Conservation (phyloP, 92 coral and sea anemone species). For the Ricordea florida region DNA sequence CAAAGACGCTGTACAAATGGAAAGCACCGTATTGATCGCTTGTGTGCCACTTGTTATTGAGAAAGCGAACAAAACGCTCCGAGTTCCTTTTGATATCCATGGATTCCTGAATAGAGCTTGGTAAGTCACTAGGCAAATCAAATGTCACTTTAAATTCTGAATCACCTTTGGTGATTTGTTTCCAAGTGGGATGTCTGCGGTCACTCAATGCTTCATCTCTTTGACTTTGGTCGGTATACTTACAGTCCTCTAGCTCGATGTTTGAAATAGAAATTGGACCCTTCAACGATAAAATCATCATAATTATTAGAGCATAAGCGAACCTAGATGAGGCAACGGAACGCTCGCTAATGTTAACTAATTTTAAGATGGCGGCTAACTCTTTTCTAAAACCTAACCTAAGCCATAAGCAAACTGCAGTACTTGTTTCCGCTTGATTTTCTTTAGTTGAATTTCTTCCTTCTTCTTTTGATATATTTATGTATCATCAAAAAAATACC, state of each 20-base stretch:
- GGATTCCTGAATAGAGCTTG: conserved; percentile 7
- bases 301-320: not conserved
- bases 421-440: too few relatives aligned
- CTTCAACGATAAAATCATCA: not conserved
- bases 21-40: conserved; percentile 41
- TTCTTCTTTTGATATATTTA: too few relatives aligned
- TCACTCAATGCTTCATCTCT: not conserved
- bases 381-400: too few relatives aligned
- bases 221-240: not conserved
- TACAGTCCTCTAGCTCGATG: not conserved
- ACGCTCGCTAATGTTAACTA: too few relatives aligned
- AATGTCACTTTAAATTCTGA: conserved; percentile 15
- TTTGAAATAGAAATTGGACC: conserved; percentile 16
- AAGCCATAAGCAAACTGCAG: too few relatives aligned
- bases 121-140: conserved; percentile 27
- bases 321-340: not conserved
- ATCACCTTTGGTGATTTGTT: conserved; percentile 7
- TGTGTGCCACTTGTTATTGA: conserved; percentile 34
- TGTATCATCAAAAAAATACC: too few relatives aligned
- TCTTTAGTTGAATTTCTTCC: too few relatives aligned
- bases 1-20: conserved; percentile 50
- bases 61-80: not conserved
- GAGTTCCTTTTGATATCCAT: conserved; percentile 3
- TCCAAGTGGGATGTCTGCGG: conserved; percentile 4
- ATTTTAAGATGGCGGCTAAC: too few relatives aligned